Percentiles rank a stretch among this genome's conserved stretches.
Evolutionary conservation across 1,140 invertebrate genomes (phyloP).

Genomic region (Drosophila miranda): DNA sequence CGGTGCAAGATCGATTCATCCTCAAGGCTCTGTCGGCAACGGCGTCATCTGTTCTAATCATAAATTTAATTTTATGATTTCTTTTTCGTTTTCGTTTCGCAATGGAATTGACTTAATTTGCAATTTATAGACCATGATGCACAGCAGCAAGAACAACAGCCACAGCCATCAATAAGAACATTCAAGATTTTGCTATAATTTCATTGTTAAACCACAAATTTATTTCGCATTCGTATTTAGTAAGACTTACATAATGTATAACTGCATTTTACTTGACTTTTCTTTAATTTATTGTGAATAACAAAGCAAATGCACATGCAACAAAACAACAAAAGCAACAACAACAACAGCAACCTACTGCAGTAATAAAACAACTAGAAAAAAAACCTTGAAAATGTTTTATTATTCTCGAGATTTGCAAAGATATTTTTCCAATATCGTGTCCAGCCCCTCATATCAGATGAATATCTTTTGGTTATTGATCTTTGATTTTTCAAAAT

Average conservation of each 20-base stretch:
- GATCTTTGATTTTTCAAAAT: too few species aligned
- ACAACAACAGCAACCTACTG: slow-evolving; percentile 44
- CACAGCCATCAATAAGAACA: slow-evolving; percentile 33
- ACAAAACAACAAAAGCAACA: slow-evolving; percentile 48
- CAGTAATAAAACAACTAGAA: slow-evolving; percentile 57
- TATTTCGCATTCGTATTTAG: slow-evolving; percentile 61
- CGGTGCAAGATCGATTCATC: slow-evolving; percentile 24
- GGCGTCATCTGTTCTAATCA: slow-evolving; percentile 76
- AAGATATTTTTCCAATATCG: too few species aligned
- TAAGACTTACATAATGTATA: slow-evolving; percentile 70
- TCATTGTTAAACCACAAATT: slow-evolving; percentile 50
- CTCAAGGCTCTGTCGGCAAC: slow-evolving; percentile 18
- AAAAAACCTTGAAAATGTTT: slow-evolving; percentile 4
- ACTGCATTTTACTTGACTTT: slow-evolving; percentile 66
- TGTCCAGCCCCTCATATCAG: too few species aligned
- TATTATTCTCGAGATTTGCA: background rate
- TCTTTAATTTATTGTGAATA: slow-evolving; percentile 51
- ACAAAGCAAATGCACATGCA: slow-evolving; percentile 42
- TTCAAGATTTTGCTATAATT: slow-evolving; percentile 45
- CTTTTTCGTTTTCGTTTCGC: slow-evolving; percentile 46
- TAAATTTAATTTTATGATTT: slow-evolving; percentile 67
- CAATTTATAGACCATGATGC: slow-evolving; percentile 71
- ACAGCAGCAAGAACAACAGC: slow-evolving; percentile 46
- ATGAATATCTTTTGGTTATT: too few species aligned
- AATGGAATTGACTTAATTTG: slow-evolving; percentile 64